phyloP scores from a whole-genome alignment of 1,140 invertebrate genomes.

The Pseudomyrmex cubaensis region DNA sequence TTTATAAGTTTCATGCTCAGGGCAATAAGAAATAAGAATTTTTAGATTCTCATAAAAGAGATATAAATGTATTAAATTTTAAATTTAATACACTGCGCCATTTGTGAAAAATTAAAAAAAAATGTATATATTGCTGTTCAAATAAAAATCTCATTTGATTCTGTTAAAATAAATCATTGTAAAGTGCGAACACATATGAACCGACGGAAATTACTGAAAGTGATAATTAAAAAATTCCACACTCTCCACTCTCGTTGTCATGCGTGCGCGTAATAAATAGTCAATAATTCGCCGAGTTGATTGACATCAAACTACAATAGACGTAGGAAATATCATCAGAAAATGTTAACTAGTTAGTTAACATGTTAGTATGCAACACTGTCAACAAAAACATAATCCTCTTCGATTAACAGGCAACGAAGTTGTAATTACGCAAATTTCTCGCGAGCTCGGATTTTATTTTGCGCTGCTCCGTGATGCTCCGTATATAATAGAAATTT shows the following conservation, averaged over 20 bases:
- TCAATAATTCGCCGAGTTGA: conserved; percentile 17
- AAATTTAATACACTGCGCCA: background rate
- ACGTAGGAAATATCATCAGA: conserved; percentile 4
- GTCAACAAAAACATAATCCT: background rate
- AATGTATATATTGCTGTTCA: no score
- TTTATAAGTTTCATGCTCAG: conserved; percentile 3
- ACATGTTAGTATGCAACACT: background rate
- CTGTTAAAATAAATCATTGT: no score
- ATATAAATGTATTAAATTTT: background rate
- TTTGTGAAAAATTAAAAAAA: no score
- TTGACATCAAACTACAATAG: conserved; percentile 12
- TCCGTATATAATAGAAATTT: conserved; percentile 24
- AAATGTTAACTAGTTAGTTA: conserved; percentile 17
- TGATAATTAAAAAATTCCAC: background rate
- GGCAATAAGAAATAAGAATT: background rate
- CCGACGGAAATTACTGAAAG: background rate
- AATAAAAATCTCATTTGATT: no score
- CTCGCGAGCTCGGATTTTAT: conserved; percentile 23
- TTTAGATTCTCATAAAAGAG: background rate
- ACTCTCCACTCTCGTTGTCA: background rate
- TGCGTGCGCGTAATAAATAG: background rate
- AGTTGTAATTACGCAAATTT: conserved; percentile 48
- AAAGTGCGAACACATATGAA: no score
- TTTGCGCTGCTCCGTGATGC: background rate
- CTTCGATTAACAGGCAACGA: conserved; percentile 8